phyloP scores from a whole-genome alignment of 2,797 vertebrate genomes.

The Lacerta viridis region DNA sequence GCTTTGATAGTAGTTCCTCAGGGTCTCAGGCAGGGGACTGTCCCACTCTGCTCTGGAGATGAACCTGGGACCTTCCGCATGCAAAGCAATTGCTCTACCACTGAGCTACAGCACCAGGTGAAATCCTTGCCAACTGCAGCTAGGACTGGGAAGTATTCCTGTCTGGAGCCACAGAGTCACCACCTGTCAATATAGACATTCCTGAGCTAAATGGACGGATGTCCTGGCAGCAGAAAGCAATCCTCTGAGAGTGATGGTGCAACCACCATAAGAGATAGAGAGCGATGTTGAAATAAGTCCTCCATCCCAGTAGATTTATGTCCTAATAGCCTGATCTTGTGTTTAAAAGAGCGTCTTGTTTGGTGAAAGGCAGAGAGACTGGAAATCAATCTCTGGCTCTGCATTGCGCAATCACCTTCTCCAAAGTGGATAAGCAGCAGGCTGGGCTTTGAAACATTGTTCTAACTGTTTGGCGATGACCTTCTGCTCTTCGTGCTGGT shows the following conservation, averaged over 20 bases:
- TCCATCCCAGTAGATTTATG: not conserved
- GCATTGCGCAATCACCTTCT: conserved; percentile 3
- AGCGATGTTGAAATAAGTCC: not conserved
- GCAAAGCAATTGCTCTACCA: too few species aligned
- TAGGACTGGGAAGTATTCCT: too few species aligned
- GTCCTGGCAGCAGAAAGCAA: not conserved
- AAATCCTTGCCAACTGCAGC: too few species aligned
- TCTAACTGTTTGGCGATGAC: conserved; percentile 2
- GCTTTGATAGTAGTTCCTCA: too few species aligned
- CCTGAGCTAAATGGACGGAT: not conserved
- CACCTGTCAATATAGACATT: too few species aligned
- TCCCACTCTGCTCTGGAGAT: too few species aligned
- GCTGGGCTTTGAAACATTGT: conserved; percentile 46
- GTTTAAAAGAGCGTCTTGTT: not conserved
- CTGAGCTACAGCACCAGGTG: too few species aligned
- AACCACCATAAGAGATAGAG: not conserved
- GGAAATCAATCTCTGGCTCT: conserved; percentile 3
- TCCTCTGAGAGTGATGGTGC: not conserved
- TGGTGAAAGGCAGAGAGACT: not conserved
- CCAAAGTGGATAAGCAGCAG: conserved; percentile 1
- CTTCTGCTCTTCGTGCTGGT: not conserved
- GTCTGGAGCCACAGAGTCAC: too few species aligned
- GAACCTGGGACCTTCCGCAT: too few species aligned
- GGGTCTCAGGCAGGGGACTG: too few species aligned
- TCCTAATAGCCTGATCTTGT: not conserved